phyloP scores from a whole-genome alignment of 2,888 invertebrate genomes.

The Drosophila lutescens region DNA sequence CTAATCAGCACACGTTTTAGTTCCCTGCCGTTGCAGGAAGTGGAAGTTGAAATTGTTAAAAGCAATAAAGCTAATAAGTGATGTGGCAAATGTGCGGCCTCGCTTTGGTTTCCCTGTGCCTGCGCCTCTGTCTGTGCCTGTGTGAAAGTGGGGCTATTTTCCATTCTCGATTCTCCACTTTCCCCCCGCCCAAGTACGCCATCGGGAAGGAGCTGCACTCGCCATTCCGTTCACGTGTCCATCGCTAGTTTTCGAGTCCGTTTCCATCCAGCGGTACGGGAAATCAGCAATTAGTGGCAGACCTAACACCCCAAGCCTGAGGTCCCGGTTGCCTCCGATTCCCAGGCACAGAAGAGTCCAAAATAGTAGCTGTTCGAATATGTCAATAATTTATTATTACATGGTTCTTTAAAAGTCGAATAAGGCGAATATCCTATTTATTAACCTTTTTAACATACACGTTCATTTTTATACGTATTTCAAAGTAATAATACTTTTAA shows the following conservation, averaged over 20 bases:
- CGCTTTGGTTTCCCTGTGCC: conserved; percentile 37
- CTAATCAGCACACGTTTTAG: conserved; percentile 80
- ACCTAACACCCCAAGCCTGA: conserved; percentile 40
- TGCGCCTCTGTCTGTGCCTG: background rate
- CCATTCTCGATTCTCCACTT: conserved; percentile 16
- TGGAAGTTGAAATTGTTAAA: conserved; percentile 80
- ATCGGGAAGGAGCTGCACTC: conserved; percentile 18
- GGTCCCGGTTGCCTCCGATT: conserved; percentile 16
- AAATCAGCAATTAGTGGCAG: conserved; percentile 78
- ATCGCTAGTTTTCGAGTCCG: conserved; percentile 41
- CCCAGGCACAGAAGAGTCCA: background rate
- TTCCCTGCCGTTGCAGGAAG: conserved; percentile 63
- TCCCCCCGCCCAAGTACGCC: background rate
- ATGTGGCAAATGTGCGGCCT: conserved; percentile 76
- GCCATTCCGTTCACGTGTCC: conserved; percentile 37
- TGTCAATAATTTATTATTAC: too few relatives aligned
- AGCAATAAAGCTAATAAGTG: conserved; percentile 79
- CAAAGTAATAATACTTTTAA: too few relatives aligned
- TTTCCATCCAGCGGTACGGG: conserved; percentile 50
- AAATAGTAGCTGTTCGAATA: background rate
- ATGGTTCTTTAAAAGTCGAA: too few relatives aligned
- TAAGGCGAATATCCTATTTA: too few relatives aligned
- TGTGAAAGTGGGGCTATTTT: conserved; percentile 17
- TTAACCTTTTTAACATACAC: too few relatives aligned
- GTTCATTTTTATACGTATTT: too few relatives aligned